A percentile compares a stretch with the other conserved stretches of the same genome.
phyloP scores from a whole-genome alignment of 2,888 invertebrate genomes.

The Callimorpha dominula region DNA sequence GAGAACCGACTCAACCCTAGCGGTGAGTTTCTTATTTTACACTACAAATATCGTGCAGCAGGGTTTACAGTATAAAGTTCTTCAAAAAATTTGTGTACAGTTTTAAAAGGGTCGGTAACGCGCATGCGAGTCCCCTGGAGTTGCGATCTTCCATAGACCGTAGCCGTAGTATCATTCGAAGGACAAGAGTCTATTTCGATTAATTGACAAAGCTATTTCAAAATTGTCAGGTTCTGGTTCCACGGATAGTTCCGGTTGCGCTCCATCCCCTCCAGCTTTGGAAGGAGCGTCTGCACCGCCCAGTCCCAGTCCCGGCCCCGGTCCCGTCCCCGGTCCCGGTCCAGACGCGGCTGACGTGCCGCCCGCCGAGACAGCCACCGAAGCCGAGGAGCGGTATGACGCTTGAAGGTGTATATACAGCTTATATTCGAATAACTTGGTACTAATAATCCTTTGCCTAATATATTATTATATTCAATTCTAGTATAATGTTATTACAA shows the following conservation, averaged over 20 bases:
- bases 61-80: too few species aligned
- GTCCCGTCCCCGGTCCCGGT: background rate
- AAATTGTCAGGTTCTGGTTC: conserved; percentile 15
- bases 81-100: too few species aligned
- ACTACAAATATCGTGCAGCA: too few species aligned
- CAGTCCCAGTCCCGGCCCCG: conserved; percentile 19
- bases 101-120: too few species aligned
- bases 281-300: background rate
- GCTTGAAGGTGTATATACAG: conserved; percentile 48
- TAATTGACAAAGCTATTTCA: background rate
- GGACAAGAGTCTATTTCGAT: background rate
- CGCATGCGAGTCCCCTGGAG: too few species aligned
- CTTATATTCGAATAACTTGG: background rate
- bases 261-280: conserved; percentile 34
- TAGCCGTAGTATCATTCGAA: too few species aligned
- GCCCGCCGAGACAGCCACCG: conserved; percentile 82
- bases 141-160: too few species aligned
- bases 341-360: conserved; percentile 48
- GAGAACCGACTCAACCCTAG: conserved; percentile 57
- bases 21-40: conserved; percentile 24
- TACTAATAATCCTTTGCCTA: background rate
- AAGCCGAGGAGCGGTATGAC: conserved; percentile 78
- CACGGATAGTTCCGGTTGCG: conserved; percentile 13
- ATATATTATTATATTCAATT: background rate
- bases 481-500: background rate